phyloP scores from a whole-genome alignment of 1,140 invertebrate species.

The Panagrolaimus sp. region DNA sequence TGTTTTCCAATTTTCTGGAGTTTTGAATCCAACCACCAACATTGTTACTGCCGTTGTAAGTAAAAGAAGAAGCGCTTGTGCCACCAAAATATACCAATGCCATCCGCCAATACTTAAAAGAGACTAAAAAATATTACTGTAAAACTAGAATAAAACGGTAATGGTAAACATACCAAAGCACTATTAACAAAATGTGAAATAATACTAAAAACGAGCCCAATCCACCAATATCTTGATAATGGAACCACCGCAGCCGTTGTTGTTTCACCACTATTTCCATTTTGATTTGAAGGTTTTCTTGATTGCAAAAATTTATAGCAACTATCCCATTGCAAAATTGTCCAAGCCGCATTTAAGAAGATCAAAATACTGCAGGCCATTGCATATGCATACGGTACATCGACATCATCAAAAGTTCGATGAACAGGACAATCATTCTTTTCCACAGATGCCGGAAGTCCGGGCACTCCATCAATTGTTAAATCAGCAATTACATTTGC shows the following conservation, averaged over 20 bases:
- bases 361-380: neutral
- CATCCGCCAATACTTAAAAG: constrained; percentile 1
- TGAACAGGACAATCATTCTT: neutral
- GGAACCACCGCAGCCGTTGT: neutral
- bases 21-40: too few relatives aligned
- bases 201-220: constrained; percentile 10
- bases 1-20: too few relatives aligned
- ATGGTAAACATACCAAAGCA: constrained; percentile 1
- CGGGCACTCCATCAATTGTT: neutral
- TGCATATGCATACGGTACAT: constrained; percentile 16
- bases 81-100: neutral
- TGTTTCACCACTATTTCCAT: too few relatives aligned
- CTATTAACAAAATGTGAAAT: constrained; percentile 12
- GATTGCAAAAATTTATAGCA: neutral
- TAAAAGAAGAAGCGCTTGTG: neutral
- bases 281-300: neutral
- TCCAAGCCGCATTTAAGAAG: constrained; percentile 11
- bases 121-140: neutral
- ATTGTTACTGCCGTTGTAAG: too few relatives aligned
- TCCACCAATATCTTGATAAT: constrained; percentile 2
- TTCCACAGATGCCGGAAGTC: neutral
- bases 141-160: too few relatives aligned
- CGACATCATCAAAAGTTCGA: neutral
- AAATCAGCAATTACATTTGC: constrained; percentile 12
- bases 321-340: constrained; percentile 9